A percentile compares a stretch with the other conserved stretches of the same genome.
Conservation (phyloP, 2,888 invertebrate species). For the Strigamia maritima region DNA sequence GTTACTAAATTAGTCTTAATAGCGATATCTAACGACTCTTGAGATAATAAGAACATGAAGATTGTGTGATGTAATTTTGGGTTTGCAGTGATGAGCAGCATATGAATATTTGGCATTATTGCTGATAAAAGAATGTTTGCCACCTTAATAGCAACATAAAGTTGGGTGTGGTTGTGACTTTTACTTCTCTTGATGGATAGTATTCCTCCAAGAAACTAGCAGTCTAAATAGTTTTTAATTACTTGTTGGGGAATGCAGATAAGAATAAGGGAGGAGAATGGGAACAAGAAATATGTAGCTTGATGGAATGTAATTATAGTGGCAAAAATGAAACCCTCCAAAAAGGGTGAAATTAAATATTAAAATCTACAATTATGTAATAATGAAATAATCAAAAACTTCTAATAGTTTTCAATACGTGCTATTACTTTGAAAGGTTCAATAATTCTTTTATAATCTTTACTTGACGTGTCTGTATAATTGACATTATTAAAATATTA, state of each 20-base stretch:
- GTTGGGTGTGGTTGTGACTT: neutral
- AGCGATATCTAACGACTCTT: no score
- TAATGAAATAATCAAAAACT: neutral
- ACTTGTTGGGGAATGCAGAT: conserved; percentile 4
- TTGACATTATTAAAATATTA: no score
- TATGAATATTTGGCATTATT: neutral
- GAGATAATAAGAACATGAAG: no score
- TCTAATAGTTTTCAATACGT: no score
- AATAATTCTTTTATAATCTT: no score
- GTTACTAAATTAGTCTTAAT: no score
- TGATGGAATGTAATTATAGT: neutral
- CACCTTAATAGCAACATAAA: conserved; percentile 4
- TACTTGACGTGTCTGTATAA: no score
- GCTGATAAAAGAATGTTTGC: neutral
- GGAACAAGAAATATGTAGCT: neutral
- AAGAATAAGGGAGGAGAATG: neutral
- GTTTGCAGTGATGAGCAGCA: neutral
- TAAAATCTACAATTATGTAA: conserved; percentile 36
- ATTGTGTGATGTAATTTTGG: no score
- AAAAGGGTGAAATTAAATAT: neutral
- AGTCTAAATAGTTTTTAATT: neutral
- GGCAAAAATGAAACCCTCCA: neutral
- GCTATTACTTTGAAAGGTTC: no score
- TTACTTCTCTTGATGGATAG: neutral
- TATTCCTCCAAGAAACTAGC: neutral